Base-by-base conservation (phyloP, 2,888 invertebrate species). In the Leucophenga montana region DNA sequence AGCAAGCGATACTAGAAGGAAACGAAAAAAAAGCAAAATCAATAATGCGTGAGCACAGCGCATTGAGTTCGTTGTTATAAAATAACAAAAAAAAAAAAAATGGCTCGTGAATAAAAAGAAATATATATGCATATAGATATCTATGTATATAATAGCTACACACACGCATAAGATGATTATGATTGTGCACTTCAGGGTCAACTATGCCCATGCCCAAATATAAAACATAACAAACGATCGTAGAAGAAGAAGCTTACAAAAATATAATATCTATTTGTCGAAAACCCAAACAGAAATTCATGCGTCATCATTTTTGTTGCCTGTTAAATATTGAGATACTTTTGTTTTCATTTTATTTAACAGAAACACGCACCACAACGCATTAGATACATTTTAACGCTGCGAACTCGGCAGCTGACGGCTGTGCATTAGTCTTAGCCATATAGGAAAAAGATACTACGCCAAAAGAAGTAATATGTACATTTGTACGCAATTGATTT, bases 401-500 rank as follows among this genome's bases (percentile, higher is more conserved):
- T 27, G 27, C 4, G 27, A 27, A 27, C 27, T 3, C 11, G 39
- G 9, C 39, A 39, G 39, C 39, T 39, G 39, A n/a, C n/a, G n/a
- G n/a, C n/a, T n/a, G n/a, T n/a, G n/a, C n/a, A n/a, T n/a, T n/a
- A n/a, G n/a, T 39, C 11, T 39, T 39, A 53, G 9, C 53, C 8
- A 53, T 14, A 18, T 18, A 53, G 9, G 14, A 53, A 5, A 53
- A 5, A 53, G 14, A 3, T 16, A 18, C 20, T 16, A 53, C 20
- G 9, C 1, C n/a, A 53, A n/a, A 8, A 16, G 20, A 16, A 53
- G 20, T 18, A 16, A 3, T n/a, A n/a, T n/a, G n/a, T n/a, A 48
- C 14, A 8, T 48, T 48, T 48, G 9, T 66, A 33, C 54, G 56
- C 39, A 67, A 44, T 46, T 44, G 39, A 67, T 66, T 67, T 72